phyloP scores from a whole-genome alignment of 2,113 vertebrate species.

The Tragulus kanchil region DNA sequence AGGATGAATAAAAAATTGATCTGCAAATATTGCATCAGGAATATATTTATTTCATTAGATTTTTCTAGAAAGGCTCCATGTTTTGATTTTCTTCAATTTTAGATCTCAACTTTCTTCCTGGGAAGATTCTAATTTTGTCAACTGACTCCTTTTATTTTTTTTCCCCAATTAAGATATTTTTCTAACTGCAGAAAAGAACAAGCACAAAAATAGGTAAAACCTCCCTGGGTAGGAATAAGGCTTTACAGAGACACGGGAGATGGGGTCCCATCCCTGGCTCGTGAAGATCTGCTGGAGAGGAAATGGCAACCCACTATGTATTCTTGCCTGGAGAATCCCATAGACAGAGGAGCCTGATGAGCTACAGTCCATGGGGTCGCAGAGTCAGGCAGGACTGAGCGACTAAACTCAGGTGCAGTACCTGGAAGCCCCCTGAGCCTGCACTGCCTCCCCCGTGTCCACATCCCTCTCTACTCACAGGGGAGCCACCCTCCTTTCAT shows the following conservation, averaged over 20 bases:
- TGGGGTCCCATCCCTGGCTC: too few relatives aligned
- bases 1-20: background rate
- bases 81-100: background rate
- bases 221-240: too few relatives aligned
- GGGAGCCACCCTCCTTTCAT: rapidly evolving
- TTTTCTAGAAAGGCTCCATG: background rate
- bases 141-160: background rate
- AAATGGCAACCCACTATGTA: too few relatives aligned
- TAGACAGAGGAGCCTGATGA: too few relatives aligned
- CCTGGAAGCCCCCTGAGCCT: background rate
- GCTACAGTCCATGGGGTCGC: too few relatives aligned
- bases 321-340: too few relatives aligned
- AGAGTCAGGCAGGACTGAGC: too few relatives aligned
- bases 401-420: too few relatives aligned
- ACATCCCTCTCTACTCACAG: background rate
- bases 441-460: background rate
- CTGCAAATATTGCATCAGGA: background rate
- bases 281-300: too few relatives aligned
- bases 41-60: background rate
- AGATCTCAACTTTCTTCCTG: background rate
- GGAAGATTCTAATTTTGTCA: background rate
- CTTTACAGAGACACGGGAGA: background rate
- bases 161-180: background rate
- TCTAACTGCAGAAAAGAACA: background rate
- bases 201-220: background rate